Conservation (phyloP, 2,888 invertebrate genomes). For the Hirtodrosophila confusa region DNA sequence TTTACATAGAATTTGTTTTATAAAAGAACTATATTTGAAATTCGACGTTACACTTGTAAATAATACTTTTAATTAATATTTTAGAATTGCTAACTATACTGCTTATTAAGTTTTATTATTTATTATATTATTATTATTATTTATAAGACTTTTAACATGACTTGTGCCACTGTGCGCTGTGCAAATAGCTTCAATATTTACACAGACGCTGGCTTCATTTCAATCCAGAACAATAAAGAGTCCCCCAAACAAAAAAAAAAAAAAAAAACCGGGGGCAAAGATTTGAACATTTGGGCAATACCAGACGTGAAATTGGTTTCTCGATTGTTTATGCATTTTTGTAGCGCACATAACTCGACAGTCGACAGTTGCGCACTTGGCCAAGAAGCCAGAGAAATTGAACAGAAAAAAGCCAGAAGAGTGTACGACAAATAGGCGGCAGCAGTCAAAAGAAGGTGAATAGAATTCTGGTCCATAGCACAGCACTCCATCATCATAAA, state of each 20-base stretch:
- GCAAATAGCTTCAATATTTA: constrained; percentile 61
- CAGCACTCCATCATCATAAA: constrained; percentile 79
- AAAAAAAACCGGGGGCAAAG: constrained; percentile 59
- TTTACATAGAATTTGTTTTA: too few species aligned
- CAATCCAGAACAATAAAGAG: constrained; percentile 61
- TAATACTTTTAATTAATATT: too few species aligned
- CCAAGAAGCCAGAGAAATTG: constrained; percentile 43
- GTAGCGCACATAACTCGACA: constrained; percentile 51
- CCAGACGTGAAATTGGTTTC: constrained; percentile 66
- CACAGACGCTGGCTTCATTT: constrained; percentile 52
- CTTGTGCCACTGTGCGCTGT: constrained; percentile 43
- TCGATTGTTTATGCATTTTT: constrained; percentile 77
- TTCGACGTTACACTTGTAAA: too few species aligned
- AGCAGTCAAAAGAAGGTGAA: constrained; percentile 51
- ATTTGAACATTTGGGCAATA: constrained; percentile 37
- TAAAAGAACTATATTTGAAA: too few species aligned
- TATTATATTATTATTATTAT: not conserved
- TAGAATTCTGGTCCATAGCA: constrained; percentile 64
- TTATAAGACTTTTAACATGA: not conserved
- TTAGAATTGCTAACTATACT: too few species aligned
- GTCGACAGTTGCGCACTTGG: not conserved
- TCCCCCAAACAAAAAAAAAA: constrained; percentile 2
- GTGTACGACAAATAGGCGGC: constrained; percentile 59
- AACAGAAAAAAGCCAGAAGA: constrained; percentile 37
- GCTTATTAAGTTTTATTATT: too few species aligned